Evolutionary conservation across 2,113 vertebrate species (phyloP).

Genomic region (Natator depressus): DNA sequence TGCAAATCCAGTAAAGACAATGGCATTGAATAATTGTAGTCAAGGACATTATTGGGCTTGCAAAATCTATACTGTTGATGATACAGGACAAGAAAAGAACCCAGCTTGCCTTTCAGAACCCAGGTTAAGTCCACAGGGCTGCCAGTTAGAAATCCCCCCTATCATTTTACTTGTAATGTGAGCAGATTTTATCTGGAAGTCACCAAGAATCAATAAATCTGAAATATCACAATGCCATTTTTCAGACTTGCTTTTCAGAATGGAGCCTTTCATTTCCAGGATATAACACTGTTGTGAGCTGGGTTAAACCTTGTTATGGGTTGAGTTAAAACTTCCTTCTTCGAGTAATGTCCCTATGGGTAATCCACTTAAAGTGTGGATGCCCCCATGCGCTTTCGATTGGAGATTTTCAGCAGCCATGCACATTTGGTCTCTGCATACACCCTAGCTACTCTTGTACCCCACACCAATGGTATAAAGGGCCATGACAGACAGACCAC

Average conservation of each 20-base stretch:
- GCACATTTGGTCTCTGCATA: neutral
- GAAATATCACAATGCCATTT: neutral
- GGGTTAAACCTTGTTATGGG: neutral
- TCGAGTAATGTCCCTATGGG: neutral
- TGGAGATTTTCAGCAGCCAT: neutral
- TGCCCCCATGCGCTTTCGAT: neutral
- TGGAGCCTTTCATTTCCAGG: neutral
- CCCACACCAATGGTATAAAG: neutral
- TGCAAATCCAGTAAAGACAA: neutral
- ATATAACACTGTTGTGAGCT: neutral
- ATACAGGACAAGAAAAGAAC: neutral
- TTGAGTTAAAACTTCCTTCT: neutral
- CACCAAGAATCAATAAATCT: too few species aligned
- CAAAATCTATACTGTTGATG: neutral
- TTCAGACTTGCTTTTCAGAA: neutral
- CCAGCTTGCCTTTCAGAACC: neutral
- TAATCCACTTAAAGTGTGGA: neutral
- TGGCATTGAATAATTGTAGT: neutral
- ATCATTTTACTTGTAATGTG: neutral
- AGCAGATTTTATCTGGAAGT: too few species aligned
- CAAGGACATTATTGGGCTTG: neutral
- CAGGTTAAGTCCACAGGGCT: neutral
- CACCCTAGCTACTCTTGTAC: neutral
- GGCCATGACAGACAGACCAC: neutral
- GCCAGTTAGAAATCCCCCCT: neutral